Conservation (phyloP, 2,888 invertebrate species). For the Notodonta dromedarius region DNA sequence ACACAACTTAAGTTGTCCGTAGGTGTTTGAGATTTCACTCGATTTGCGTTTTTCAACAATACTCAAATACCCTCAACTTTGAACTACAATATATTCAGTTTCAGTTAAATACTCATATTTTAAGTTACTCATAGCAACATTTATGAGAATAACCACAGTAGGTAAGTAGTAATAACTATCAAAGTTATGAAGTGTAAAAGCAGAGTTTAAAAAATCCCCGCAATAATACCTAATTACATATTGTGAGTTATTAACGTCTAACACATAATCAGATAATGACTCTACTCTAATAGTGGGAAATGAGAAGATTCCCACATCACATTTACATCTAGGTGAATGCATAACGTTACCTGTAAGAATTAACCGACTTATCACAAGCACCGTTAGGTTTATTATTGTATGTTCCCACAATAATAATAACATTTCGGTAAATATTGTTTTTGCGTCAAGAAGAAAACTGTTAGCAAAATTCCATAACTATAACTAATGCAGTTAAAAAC, state of each 20-base stretch:
- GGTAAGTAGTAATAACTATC: too few species aligned
- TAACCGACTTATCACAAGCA: constrained; percentile 1
- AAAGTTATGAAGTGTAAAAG: too few species aligned
- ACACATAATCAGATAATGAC: background rate
- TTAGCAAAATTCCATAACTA: constrained; percentile 5
- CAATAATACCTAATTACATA: background rate
- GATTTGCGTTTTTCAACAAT: too few species aligned
- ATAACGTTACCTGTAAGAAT: constrained; percentile 11
- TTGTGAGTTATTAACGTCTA: background rate
- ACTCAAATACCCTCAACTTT: too few species aligned
- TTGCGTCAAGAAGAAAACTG: background rate
- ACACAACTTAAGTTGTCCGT: too few species aligned
- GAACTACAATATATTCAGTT: too few species aligned
- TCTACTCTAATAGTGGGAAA: constrained; percentile 11
- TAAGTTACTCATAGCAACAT: too few species aligned
- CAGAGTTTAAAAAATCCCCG: background rate
- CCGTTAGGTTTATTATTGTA: constrained; percentile 3
- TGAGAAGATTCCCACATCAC: constrained; percentile 11
- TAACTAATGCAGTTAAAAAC: background rate
- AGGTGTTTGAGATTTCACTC: too few species aligned
- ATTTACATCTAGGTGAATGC: constrained; percentile 9
- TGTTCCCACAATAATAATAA: constrained; percentile 1
- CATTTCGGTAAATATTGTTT: background rate
- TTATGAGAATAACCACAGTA: too few species aligned
- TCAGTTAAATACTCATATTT: too few species aligned